Base-by-base conservation (phyloP, 2,888 invertebrate genomes). In the Nemoura dubitans region DNA sequence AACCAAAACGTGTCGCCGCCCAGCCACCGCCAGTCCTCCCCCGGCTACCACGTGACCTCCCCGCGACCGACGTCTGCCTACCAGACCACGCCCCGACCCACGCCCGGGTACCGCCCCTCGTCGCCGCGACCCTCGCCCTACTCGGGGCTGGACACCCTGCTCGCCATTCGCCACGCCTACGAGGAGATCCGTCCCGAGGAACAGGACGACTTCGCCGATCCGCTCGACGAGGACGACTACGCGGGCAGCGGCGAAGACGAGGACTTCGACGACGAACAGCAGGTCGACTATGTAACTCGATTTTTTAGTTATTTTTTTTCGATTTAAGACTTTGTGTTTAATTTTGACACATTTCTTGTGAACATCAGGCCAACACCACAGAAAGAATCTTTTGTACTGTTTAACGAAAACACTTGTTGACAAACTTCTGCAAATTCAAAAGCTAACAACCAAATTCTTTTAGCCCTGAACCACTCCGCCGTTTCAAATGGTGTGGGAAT, bases 271-370 rank as follows among this genome's bases (percentile, higher is more conserved):
- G 30, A 86, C 42, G 86, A 89, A 88, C 85, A 36, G 36, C 36
- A 36, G 36, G 36, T 36, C 36, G 36, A 36, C 36, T 36, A 36
- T 36, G 36, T 36, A 36, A 36, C 36, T 36, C 10, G 10, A 36
- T 89, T 89, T 14, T 88, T 88, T 86, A 88, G 89, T 10, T 88
- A 89, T 85, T 87, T 89, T 0, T 87, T 89, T 76, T 89, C 88
- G 29, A 16, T 30, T 87, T n/a, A 86, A 29, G 7, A 25, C 25
- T 86, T 84, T 7, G 28, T 7, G 86, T 83, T 84, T 42, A n/a
- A n/a, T n/a, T n/a, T n/a, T n/a, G n/a, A n/a, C n/a, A n/a, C n/a
- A n/a, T n/a, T n/a, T n/a, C n/a, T n/a, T n/a, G n/a, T n/a, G n/a
- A n/a, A n/a, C n/a, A n/a, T n/a, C n/a, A n/a, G n/a, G n/a, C n/a